Percentiles rank a stretch among this genome's conserved stretches.
phyloP scores from a whole-genome alignment of 2,113 vertebrate species.

The Perccottus glenii region DNA sequence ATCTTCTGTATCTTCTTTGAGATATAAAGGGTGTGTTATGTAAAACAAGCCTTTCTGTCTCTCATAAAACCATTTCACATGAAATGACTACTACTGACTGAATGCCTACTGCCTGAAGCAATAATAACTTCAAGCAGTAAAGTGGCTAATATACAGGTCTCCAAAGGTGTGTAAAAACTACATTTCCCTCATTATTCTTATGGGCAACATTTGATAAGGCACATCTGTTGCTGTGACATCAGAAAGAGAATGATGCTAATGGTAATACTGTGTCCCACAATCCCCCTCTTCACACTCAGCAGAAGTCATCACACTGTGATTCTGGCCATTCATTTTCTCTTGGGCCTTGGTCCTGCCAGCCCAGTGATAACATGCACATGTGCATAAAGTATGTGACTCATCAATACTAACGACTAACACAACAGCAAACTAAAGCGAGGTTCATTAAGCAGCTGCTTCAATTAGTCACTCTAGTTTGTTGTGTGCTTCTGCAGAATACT shows the following conservation, averaged over 20 bases:
- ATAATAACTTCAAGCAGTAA: no score
- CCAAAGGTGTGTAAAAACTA: no score
- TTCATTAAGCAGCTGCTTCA: slow-evolving; percentile 19
- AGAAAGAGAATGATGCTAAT: neutral
- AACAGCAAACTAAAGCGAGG: slow-evolving; percentile 28
- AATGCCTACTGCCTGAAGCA: no score
- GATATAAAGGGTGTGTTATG: no score
- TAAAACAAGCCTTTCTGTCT: no score
- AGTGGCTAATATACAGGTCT: no score
- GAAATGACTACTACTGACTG: no score
- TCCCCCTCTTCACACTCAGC: neutral
- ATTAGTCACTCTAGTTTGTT: slow-evolving; percentile 1
- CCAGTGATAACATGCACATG: slow-evolving; percentile 4
- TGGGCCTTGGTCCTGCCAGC: slow-evolving; percentile 25
- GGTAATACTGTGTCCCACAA: neutral
- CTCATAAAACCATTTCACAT: no score
- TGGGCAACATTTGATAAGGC: neutral
- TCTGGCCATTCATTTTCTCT: slow-evolving; percentile 20
- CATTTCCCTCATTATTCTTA: neutral
- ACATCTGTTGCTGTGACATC: neutral
- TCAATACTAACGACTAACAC: slow-evolving; percentile 16
- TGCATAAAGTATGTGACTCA: slow-evolving; percentile 14
- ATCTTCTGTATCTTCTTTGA: no score
- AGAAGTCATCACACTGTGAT: slow-evolving; percentile 8
- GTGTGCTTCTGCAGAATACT: neutral